These are phyloP conservation scores for Brachionus koreanus DNA, from an alignment of 1,140 invertebrate species.

Conservation along the genomic window DNA sequence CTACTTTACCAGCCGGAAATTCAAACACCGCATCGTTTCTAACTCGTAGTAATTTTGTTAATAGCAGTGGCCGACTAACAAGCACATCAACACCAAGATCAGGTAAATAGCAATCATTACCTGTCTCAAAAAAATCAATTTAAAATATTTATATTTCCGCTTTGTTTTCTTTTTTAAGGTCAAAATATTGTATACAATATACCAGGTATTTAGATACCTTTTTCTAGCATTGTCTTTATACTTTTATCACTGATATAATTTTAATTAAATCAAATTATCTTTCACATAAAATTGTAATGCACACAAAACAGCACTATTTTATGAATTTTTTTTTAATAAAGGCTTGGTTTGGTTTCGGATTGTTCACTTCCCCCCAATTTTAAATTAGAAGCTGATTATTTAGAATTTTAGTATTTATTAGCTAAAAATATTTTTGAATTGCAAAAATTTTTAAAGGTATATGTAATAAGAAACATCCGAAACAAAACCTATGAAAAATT, in stretches of 20 bases:
- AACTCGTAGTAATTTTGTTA: not conserved
- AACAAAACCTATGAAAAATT: not conserved
- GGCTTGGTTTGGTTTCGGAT: not conserved
- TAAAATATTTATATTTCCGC: not conserved
- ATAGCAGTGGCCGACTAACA: conserved; percentile 13
- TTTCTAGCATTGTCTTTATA: not conserved
- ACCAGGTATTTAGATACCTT: conserved; percentile 11
- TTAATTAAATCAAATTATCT: not conserved
- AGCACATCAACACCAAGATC: conserved; percentile 13
- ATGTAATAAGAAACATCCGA: not conserved
- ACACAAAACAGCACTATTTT: no score
- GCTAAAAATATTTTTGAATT: no score
- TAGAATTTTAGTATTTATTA: not conserved
- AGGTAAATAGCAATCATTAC: conserved; percentile 18
- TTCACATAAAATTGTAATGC: not conserved
- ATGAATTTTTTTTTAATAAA: not conserved
- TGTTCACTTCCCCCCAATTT: not conserved
- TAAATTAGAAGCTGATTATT: not conserved
- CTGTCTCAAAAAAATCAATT: not conserved
- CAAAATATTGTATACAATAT: conserved; percentile 35
- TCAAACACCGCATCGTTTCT: not conserved
- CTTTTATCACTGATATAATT: not conserved
- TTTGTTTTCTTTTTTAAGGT: conserved; percentile 22
- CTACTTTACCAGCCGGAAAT: conserved; percentile 21
- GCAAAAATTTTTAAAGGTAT: not conserved